phyloP scores from a whole-genome alignment of 2,113 vertebrate species.

The Sphaerodactylus townsendi region DNA sequence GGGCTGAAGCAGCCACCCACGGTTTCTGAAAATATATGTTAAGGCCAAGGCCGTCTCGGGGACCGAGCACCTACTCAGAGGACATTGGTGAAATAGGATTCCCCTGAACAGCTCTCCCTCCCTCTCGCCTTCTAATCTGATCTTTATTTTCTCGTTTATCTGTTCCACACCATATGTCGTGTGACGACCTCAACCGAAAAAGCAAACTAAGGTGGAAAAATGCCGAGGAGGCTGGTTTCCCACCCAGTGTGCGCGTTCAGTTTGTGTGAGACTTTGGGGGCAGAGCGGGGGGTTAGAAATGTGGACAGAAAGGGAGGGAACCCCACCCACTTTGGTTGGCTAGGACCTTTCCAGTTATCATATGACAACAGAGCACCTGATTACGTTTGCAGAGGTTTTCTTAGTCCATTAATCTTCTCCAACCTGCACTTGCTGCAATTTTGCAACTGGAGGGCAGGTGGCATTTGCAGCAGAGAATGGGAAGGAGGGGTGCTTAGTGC shows the following conservation, averaged over 20 bases:
- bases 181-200: slow-evolving; percentile 23
- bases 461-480: no score
- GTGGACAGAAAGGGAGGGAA: background rate
- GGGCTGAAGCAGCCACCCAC: no score
- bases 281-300: background rate
- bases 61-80: background rate
- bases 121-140: slow-evolving; percentile 39
- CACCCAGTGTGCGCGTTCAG: slow-evolving; percentile 39
- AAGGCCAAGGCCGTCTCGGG: background rate
- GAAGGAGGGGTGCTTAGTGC: no score
- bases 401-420: background rate
- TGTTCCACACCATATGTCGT: slow-evolving; percentile 47
- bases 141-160: slow-evolving; percentile 38
- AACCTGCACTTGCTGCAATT: no score
- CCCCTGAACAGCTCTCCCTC: background rate
- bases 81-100: background rate
- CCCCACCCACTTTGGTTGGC: background rate
- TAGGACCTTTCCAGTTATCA: slow-evolving; percentile 13
- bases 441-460: no score
- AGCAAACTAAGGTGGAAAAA: slow-evolving; percentile 64
- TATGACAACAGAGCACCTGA: slow-evolving; percentile 45
- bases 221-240: slow-evolving; percentile 66
- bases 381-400: slow-evolving; percentile 19
- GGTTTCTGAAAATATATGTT: no score
- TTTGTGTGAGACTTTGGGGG: slow-evolving; percentile 32